Evolutionary conservation across 2,797 vertebrate species (phyloP), one percentile per base, ranked within the genome.

Genomic region (Siniperca scherzeri): DNA sequence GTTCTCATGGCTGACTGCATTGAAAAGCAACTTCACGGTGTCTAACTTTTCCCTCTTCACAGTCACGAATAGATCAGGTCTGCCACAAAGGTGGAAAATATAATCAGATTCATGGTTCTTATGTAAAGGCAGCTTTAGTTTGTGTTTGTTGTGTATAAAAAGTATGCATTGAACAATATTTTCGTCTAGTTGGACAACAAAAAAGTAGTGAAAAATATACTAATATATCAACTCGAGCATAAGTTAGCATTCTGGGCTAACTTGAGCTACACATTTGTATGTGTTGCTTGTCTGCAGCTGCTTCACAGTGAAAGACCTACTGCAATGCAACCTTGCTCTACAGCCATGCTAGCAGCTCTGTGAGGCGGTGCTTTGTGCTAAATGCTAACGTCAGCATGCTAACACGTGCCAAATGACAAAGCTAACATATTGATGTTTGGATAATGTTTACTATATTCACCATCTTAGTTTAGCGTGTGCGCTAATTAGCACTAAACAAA

Each of bases 41-140:
- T 81, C 55, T 57, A 46, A 72, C 46, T 52, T 71, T 70, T 80
- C 40, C 21, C 17, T 65, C 27, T 10, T 67, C 60, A 8, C 38
- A 70, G 60, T 70, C 62, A 76, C 3, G 3, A 84, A 84, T n/a
- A 84, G 62, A 88, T 80, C 48, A 59, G 56, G 21, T 19, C 50
- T 69, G 56, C 10, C 42, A 27, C 66, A 72, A 66, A 74, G 50
- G 55, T 57, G 12, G 17, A 6, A 25, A 33, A 56, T 1, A 19
- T 64, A 74, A 40, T 25, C 22, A 5, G 14, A 57, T 46, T 71
- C 22, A 25, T 61, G 48, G 21, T 65, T 74, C 46, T 40, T 55
- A 36, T 38, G 21, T 67, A 68, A 68, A 75, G 40, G 44, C 48
- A 64, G 19, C 22, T 77, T 75, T 42, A 61, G 19, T 77, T 64